A percentile compares a stretch with the other conserved stretches of the same genome.
phyloP scores from a whole-genome alignment of 2,113 vertebrate species.

The Motacilla alba region DNA sequence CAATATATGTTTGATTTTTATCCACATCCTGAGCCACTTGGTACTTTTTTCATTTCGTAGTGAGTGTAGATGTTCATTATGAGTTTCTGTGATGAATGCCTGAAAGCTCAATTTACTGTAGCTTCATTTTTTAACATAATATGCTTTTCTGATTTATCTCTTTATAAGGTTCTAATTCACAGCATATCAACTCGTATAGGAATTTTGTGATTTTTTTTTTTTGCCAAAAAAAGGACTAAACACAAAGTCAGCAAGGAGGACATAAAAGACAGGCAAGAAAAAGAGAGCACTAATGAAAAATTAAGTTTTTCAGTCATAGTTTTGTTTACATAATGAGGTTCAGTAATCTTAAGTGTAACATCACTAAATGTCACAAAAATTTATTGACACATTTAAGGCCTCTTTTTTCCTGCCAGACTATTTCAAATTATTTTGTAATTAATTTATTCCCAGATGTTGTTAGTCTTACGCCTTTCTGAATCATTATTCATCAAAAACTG shows the following conservation, averaged over 20 bases:
- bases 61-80: constrained; percentile 15
- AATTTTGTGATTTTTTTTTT: not conserved
- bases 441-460: not conserved
- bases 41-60: constrained; percentile 43
- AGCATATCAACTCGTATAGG: not conserved
- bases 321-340: not conserved
- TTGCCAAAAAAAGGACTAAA: not conserved
- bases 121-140: not conserved
- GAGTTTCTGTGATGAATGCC: not conserved
- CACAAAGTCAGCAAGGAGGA: not conserved
- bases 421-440: not conserved
- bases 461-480: not conserved
- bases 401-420: not conserved
- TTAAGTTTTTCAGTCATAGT: not conserved
- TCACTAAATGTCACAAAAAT: not conserved
- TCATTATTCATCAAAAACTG: not conserved
- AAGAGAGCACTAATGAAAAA: not conserved
- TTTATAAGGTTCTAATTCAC: not conserved
- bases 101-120: not conserved
- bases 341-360: not conserved
- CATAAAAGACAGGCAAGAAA: not conserved
- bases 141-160: not conserved
- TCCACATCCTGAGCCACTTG: constrained; percentile 41
- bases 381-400: not conserved
- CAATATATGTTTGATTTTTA: constrained; percentile 28